Conservation (phyloP, 2,888 invertebrate genomes). For the Cryptus viduatorius region DNA sequence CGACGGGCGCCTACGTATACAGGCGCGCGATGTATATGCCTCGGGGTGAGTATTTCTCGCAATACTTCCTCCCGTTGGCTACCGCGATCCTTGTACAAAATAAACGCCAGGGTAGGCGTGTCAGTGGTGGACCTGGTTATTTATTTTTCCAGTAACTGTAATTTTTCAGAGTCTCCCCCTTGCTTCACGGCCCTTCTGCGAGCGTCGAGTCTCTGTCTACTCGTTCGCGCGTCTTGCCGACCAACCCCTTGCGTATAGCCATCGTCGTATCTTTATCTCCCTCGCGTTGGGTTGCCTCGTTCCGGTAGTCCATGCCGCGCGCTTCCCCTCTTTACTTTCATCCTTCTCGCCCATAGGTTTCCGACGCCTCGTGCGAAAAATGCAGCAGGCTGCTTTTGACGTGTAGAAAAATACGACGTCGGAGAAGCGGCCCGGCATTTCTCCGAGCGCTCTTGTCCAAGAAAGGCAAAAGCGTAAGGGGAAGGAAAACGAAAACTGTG, state of each 20-base stretch:
- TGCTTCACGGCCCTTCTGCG: neutral
- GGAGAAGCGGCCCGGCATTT: constrained; percentile 67
- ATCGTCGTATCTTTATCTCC: constrained; percentile 20
- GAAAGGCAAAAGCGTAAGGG: constrained; percentile 54
- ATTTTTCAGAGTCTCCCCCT: constrained; percentile 79
- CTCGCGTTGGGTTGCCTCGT: constrained; percentile 28
- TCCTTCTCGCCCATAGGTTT: constrained; percentile 28
- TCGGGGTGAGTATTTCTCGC: neutral
- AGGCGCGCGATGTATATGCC: constrained; percentile 46
- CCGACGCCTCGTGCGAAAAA: constrained; percentile 76
- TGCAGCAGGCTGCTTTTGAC: constrained; percentile 82
- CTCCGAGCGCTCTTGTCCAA: constrained; percentile 71
- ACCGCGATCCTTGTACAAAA: constrained; percentile 72
- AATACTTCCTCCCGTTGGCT: constrained; percentile 57
- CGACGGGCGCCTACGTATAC: constrained; percentile 34
- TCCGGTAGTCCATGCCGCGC: constrained; percentile 12
- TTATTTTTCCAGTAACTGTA: constrained; percentile 82
- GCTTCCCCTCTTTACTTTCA: neutral
- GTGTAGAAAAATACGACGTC: constrained; percentile 80
- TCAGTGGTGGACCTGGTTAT: constrained; percentile 76
- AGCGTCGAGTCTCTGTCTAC: neutral
- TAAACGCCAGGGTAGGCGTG: constrained; percentile 78
- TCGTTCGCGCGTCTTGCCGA: neutral
- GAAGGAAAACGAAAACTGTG: constrained; percentile 6
- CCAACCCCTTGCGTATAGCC: constrained; percentile 10